These are phyloP conservation scores for Pyxicephalus adspersus DNA, from an alignment of 2,113 vertebrate species.

Conservation along the genomic window DNA sequence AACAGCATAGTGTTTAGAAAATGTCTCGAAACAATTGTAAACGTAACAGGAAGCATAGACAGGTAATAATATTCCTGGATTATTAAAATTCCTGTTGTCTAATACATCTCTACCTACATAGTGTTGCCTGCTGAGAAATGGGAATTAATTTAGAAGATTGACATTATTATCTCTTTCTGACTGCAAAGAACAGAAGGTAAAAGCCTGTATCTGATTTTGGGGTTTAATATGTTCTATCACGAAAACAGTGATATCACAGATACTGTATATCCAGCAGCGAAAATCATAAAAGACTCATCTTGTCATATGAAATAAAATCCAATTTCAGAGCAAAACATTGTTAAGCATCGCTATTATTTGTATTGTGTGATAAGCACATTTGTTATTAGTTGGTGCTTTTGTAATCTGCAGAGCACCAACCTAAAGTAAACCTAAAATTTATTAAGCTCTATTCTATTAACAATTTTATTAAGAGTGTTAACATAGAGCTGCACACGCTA, in stretches of 20 bases:
- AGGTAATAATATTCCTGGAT: too few species aligned
- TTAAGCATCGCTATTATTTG: background rate
- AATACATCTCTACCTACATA: too few species aligned
- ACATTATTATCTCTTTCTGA: constrained; percentile 5
- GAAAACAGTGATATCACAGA: background rate
- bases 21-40: too few species aligned
- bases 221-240: background rate
- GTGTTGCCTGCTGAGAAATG: too few species aligned
- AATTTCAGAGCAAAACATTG: background rate
- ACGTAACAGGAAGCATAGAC: too few species aligned
- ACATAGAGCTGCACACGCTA: too few species aligned
- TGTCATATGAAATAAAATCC: background rate
- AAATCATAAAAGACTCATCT: background rate
- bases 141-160: background rate
- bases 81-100: too few species aligned
- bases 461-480: too few species aligned
- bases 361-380: background rate
- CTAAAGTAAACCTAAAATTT: too few species aligned
- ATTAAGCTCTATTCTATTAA: too few species aligned
- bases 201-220: constrained; percentile 5
- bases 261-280: background rate
- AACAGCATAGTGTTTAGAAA: too few species aligned
- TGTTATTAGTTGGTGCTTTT: background rate
- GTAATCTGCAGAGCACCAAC: background rate
- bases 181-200: background rate